Percentiles rank a stretch among this genome's conserved stretches.
Conservation (phyloP, 1,140 invertebrate species). For the Drosophila parvula region DNA sequence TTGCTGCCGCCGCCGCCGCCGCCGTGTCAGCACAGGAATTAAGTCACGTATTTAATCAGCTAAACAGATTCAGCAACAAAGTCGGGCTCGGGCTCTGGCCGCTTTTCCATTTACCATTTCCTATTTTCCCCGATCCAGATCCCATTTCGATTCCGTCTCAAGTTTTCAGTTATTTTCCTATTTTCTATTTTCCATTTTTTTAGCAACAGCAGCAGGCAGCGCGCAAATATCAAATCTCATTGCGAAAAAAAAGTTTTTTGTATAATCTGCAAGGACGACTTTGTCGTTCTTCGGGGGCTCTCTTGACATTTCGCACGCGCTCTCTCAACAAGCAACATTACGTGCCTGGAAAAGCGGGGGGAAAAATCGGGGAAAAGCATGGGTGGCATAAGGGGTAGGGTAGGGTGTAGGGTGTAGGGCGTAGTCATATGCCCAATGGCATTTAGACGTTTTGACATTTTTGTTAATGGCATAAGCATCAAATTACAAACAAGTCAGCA, state of each 20-base stretch:
- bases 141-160: constrained; percentile 32
- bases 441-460: constrained; percentile 79
- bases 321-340: constrained; percentile 68
- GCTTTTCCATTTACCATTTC: constrained; percentile 33
- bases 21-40: constrained; percentile 71
- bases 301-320: constrained; percentile 71
- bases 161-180: constrained; percentile 21
- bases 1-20: constrained; percentile 19
- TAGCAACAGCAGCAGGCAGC: no score
- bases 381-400: constrained; percentile 13
- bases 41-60: constrained; percentile 82
- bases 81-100: constrained; percentile 5
- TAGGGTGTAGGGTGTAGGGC: constrained; percentile 14
- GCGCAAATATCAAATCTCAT: constrained; percentile 71
- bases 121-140: constrained; percentile 30
- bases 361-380: constrained; percentile 10
- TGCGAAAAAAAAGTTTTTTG: constrained; percentile 54
- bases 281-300: constrained; percentile 12
- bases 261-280: constrained; percentile 43
- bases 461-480: constrained; percentile 81
- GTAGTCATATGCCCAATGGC: constrained; percentile 65
- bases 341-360: constrained; percentile 54
- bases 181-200: background rate
- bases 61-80: constrained; percentile 69
- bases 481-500: constrained; percentile 66